Evolutionary conservation across 30 jellyfish, hydroid and myxozoan species (phyloP).

Genomic region (Hydractinia symbiolongicarpus): DNA sequence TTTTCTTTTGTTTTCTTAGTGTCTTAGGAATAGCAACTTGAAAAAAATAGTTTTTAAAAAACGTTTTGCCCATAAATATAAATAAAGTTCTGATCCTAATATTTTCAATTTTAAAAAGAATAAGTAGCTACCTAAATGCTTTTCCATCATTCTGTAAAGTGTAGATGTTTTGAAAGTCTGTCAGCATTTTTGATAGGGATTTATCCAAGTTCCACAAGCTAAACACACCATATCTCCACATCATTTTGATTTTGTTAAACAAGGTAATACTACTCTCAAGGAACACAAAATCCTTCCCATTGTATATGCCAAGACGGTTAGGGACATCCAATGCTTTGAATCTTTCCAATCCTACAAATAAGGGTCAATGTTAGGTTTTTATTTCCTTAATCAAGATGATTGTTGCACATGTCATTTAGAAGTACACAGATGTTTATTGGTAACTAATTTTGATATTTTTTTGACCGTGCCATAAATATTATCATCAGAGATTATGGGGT

Average conservation of each 20-base stretch:
- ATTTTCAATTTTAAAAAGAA: not conserved
- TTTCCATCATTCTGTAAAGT: slow-evolving; percentile 62
- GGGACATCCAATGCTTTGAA: slow-evolving; percentile 10
- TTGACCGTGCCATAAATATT: no score
- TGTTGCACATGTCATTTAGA: no score
- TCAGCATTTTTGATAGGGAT: slow-evolving; percentile 33
- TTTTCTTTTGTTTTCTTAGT: no score
- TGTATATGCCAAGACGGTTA: slow-evolving; percentile 57
- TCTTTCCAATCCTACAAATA: slow-evolving; percentile 36
- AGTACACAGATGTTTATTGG: no score
- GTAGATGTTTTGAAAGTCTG: slow-evolving; percentile 46
- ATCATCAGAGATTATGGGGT: no score
- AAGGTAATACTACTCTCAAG: slow-evolving; percentile 30
- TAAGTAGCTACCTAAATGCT: not conserved
- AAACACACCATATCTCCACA: slow-evolving; percentile 71
- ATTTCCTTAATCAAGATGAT: no score
- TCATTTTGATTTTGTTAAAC: slow-evolving; percentile 35
- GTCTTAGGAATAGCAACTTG: no score
- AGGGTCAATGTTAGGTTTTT: not conserved
- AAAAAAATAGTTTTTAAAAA: no score
- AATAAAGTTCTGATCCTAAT: not conserved
- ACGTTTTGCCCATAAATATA: no score
- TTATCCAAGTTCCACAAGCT: slow-evolving; percentile 47
- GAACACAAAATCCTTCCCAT: slow-evolving; percentile 66
- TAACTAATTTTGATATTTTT: no score